A percentile compares a stretch with the other conserved stretches of the same genome.
Evolutionary conservation across 2,888 invertebrate genomes (phyloP).

Genomic region (Luperina testacea): DNA sequence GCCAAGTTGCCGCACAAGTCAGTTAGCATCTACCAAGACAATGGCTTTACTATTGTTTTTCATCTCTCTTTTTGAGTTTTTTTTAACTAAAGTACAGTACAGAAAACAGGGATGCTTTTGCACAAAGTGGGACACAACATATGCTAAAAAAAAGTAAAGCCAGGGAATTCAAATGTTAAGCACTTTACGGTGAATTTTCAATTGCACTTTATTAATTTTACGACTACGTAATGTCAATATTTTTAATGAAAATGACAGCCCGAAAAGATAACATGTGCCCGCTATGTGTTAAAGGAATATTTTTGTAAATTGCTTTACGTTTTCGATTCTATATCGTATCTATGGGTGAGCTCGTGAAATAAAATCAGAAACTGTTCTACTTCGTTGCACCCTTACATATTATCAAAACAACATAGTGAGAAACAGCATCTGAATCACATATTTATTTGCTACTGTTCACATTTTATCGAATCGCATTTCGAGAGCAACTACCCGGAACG

Average conservation of each 20-base stretch:
- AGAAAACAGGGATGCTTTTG: not conserved
- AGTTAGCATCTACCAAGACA: conserved; percentile 42
- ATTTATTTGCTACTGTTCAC: conserved; percentile 1
- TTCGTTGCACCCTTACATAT: not conserved
- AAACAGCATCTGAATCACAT: conserved; percentile 1
- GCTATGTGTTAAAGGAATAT: not conserved
- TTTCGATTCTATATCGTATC: too few relatives aligned
- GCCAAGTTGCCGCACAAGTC: conserved; percentile 46
- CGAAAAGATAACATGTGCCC: not conserved
- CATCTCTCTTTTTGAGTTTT: not conserved
- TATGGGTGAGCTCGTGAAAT: not conserved
- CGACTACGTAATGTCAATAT: not conserved
- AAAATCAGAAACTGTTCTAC: not conserved
- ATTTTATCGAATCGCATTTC: conserved; percentile 19
- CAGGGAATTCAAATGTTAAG: not conserved
- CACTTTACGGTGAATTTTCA: not conserved
- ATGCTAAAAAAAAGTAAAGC: not conserved
- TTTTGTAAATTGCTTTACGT: too few relatives aligned
- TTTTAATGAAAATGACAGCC: not conserved
- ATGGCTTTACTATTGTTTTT: conserved; percentile 31
- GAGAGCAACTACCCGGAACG: conserved; percentile 17
- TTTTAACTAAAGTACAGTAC: not conserved
- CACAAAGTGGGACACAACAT: not conserved
- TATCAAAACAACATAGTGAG: not conserved
- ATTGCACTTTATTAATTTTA: not conserved